Evolutionary conservation across 2,113 vertebrate species (phyloP).

Genomic region (Panurus biarmicus): DNA sequence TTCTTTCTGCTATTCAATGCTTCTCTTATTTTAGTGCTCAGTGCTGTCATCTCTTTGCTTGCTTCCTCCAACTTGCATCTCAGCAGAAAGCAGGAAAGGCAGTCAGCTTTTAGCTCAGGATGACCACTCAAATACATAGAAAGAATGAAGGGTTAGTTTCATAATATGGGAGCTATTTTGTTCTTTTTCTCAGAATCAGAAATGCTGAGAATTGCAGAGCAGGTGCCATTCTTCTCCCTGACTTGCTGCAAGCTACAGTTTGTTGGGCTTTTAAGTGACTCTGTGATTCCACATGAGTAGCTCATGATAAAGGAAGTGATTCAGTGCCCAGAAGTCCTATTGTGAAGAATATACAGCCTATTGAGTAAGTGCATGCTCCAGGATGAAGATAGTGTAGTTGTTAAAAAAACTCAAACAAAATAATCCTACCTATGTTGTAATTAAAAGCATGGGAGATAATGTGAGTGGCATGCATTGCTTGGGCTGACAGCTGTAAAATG

Average conservation of each 20-base stretch:
- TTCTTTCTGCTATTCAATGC: background rate
- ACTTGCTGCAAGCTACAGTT: background rate
- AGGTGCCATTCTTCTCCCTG: background rate
- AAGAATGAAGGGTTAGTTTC: background rate
- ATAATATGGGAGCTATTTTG: background rate
- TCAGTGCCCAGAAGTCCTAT: background rate
- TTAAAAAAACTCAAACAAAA: background rate
- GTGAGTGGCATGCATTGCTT: background rate
- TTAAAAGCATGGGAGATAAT: background rate
- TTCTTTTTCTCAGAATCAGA: background rate
- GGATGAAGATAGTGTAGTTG: background rate
- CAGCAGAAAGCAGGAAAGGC: background rate
- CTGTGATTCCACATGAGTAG: background rate
- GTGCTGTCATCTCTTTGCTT: background rate
- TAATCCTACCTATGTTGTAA: background rate
- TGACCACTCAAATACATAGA: background rate
- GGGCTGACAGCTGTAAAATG: background rate
- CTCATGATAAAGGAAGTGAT: background rate
- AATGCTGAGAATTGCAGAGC: background rate
- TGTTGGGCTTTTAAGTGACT: background rate
- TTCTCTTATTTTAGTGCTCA: constrained; percentile 25
- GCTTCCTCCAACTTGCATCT: background rate
- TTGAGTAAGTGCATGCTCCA: background rate
- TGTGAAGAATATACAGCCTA: constrained; percentile 18
- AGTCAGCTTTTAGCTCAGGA: constrained; percentile 7